Evolutionary conservation across 2,888 invertebrate species (phyloP), one percentile per base, ranked within the genome.

Genomic region (Nysson spinosus): DNA sequence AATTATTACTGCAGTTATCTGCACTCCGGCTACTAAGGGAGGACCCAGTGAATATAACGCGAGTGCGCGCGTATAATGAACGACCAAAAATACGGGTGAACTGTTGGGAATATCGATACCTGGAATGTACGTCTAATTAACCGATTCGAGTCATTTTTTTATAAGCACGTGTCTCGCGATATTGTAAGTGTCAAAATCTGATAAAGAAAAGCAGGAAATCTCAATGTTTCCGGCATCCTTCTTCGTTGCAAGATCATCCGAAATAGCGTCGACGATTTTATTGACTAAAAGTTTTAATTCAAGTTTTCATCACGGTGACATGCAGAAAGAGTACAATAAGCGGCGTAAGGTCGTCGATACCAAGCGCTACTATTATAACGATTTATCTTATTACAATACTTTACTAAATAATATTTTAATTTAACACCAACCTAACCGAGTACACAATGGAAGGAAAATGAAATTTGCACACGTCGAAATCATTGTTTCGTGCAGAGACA

Each of bases 1-100:
- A 67, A 73, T 73, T 67, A 68, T 52, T 39, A 61, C 61, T 12
- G 39, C 58, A 30, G 61, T 72, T 65, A 64, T 56, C 58, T 64
- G 47, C 50, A 34, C 35, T 35, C 43, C 12, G 6, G 26, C 40
- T 20, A 16, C 40, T 11, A n/a, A 9, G 28, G 20, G 28, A 44
- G 28, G 11, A 22, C 4, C 5, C 14, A 7, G 16, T 34, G 16
- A 34, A 34, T 11, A 22, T 22, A 16, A 14, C 14, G 34, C 34
- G 35, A 16, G 47, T 47, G 30, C 19, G 11, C 20, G 37, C 19
- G 7, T n/a, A 7, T 43, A 42, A 24, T 32, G 32, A 22, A 11
- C 17, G 7, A 22, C n/a, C 19, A 34, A 19, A 24, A 43, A 34
- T 12, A 19, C 42, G 34, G 17, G n/a, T n/a, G 30, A 30, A 12